phyloP scores from a whole-genome alignment of 2,113 vertebrate genomes.

The Mellivora capensis region DNA sequence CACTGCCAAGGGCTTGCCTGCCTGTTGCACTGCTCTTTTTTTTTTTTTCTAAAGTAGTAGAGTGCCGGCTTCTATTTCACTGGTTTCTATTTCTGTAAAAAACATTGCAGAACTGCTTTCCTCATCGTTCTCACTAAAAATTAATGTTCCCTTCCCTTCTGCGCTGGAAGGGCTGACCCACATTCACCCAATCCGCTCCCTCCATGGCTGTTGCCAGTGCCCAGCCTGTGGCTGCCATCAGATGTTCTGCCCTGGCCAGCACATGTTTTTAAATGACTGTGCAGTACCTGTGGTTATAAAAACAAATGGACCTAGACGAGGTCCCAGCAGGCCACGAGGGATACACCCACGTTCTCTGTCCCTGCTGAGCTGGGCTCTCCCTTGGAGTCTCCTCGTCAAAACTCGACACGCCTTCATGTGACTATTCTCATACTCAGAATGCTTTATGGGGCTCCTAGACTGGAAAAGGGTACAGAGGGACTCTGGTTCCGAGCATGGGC shows the following conservation, averaged over 20 bases:
- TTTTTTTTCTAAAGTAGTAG: neutral
- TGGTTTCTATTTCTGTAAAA: conserved; percentile 47
- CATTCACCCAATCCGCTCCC: neutral
- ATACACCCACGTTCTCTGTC: neutral
- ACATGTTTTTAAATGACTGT: neutral
- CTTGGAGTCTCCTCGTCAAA: neutral
- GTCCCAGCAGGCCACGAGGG: neutral
- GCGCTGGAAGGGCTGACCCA: neutral
- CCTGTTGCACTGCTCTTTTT: neutral
- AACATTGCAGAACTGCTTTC: conserved; percentile 20
- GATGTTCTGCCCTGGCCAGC: neutral
- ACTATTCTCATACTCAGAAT: neutral
- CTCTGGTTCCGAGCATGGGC: neutral
- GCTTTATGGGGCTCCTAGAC: neutral
- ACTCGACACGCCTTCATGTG: neutral
- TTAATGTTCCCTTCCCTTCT: neutral
- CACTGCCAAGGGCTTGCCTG: neutral
- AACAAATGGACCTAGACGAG: neutral
- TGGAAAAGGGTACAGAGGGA: neutral
- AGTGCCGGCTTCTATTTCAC: neutral
- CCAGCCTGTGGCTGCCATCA: neutral
- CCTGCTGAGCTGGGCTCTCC: neutral
- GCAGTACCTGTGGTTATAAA: neutral
- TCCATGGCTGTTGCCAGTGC: neutral
- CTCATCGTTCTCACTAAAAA: neutral